Evolutionary conservation across 2,797 vertebrate species (phyloP), one percentile per base, ranked within the genome.

Genomic region (Lophius americanus): DNA sequence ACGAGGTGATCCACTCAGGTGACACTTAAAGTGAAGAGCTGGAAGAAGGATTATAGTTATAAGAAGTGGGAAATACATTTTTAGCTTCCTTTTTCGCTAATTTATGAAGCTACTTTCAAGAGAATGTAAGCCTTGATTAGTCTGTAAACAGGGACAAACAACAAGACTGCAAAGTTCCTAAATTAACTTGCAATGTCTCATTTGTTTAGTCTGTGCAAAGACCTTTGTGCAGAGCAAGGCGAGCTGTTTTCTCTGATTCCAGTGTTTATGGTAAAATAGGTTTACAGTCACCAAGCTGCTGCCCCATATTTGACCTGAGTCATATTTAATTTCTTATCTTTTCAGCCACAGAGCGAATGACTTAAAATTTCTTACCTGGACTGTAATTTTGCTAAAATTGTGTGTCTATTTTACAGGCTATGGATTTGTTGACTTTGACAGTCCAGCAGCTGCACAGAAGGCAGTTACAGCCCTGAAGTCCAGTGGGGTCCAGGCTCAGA

Each of bases 371-470:
- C 13, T 47, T 37, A 49, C 9, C 23, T 36, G 11, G 3, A 9
- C 14, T 7, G 36, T 2, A 3, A 8, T 14, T 56, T 23, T 63
- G 51, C 41, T 11, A 9, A 38, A 6, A 10, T 9, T 55, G 38
- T 55, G 38, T 69, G 6, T 81, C 9, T 85, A 1, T 73, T 59
- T 71, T 64, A 10, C 84, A 98, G 96, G 96, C 6, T 98, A 98
- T 58, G 96, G 96, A 69, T 98, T 98, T 73, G 96, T 98, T 79
- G 97, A 98, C 88, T 98, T 98, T 10, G 97, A 98, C 89, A 98
- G 96, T 82, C 96, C 96, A 44, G 94, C 94, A 1, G 95, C 97
- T 1, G 97, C 97, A 8, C 97, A 98, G 91, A 97, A 97, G 73
- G 96, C 97, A 0, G 97, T 98, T 14, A 95, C 94, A 0, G 95